phyloP scores from a whole-genome alignment of 2,888 invertebrate genomes.

The Seira musarum region DNA sequence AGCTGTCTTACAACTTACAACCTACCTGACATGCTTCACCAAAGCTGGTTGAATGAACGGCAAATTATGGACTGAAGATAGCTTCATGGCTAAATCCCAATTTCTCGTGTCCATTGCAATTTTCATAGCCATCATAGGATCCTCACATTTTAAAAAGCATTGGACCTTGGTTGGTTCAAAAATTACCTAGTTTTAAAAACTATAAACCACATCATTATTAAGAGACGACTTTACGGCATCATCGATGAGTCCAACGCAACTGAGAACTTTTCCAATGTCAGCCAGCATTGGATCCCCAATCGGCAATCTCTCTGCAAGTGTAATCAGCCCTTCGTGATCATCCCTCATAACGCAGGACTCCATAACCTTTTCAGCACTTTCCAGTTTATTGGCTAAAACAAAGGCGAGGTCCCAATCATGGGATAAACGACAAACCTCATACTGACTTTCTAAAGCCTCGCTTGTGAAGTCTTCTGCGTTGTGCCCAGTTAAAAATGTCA shows the following conservation, averaged over 20 bases:
- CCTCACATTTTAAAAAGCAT: constrained; percentile 23
- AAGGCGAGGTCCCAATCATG: constrained; percentile 37
- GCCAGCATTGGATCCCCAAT: constrained; percentile 25
- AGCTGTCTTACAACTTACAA: no score
- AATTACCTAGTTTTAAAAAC: constrained; percentile 3
- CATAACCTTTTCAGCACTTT: constrained; percentile 14
- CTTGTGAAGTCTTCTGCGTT: constrained; percentile 21
- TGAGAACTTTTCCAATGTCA: constrained; percentile 31
- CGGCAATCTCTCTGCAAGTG: constrained; percentile 25
- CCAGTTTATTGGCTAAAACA: constrained; percentile 16
- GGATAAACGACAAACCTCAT: background rate
- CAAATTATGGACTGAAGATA: constrained; percentile 27
- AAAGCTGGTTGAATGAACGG: constrained; percentile 35
- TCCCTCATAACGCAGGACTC: constrained; percentile 28
- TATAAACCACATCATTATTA: background rate
- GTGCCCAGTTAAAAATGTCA: constrained; percentile 45
- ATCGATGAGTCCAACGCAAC: constrained; percentile 28
- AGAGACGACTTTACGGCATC: constrained; percentile 48
- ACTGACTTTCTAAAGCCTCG: constrained; percentile 36
- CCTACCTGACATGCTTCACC: constrained; percentile 39
- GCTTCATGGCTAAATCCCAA: constrained; percentile 53
- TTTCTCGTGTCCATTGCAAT: constrained; percentile 41
- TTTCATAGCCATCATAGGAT: constrained; percentile 34
- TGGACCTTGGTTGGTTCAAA: constrained; percentile 7
- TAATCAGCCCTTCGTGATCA: constrained; percentile 27